Conservation (phyloP, 2,797 vertebrate genomes). For the Crocidura indochinensis region DNA sequence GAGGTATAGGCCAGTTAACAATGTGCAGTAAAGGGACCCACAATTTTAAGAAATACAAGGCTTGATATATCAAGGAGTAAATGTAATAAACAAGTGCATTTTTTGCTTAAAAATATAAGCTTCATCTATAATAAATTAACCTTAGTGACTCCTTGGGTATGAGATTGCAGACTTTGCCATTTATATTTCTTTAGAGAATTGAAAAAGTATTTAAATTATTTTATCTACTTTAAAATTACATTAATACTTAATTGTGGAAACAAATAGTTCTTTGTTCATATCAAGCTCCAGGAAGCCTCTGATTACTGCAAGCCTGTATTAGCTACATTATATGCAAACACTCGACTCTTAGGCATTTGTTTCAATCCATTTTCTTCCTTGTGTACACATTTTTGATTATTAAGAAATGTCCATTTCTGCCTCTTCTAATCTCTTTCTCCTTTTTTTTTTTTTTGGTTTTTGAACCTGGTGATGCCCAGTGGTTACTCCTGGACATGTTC, state of each 20-base stretch:
- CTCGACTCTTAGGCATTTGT: neutral
- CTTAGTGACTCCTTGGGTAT: slow-evolving; percentile 25
- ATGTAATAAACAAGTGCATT: slow-evolving; percentile 62
- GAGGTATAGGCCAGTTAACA: slow-evolving; percentile 69
- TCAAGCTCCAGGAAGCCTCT: slow-evolving; percentile 17
- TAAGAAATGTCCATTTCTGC: too few relatives aligned
- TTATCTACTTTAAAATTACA: slow-evolving; percentile 39
- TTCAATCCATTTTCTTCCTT: slow-evolving; percentile 6
- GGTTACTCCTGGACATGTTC: too few relatives aligned
- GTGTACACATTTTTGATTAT: too few relatives aligned
- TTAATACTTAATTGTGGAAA: slow-evolving; percentile 61
- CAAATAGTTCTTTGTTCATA: slow-evolving; percentile 59
- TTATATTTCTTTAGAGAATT: slow-evolving; percentile 70
- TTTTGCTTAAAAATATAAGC: slow-evolving; percentile 67
- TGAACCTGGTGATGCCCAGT: too few relatives aligned
- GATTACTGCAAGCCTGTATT: neutral
- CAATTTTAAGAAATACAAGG: slow-evolving; percentile 73
- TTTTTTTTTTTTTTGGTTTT: too few relatives aligned
- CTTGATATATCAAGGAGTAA: slow-evolving; percentile 71
- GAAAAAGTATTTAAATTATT: slow-evolving; percentile 59
- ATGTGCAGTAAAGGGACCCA: slow-evolving; percentile 47
- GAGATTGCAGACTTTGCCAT: neutral
- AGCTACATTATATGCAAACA: neutral
- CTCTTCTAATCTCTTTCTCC: too few relatives aligned
- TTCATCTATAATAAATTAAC: slow-evolving; percentile 70